Evolutionary conservation across 35 echinoderm and acorn worm species (phyloP).

Genomic region (Hemicentrotus pulcherrimus): DNA sequence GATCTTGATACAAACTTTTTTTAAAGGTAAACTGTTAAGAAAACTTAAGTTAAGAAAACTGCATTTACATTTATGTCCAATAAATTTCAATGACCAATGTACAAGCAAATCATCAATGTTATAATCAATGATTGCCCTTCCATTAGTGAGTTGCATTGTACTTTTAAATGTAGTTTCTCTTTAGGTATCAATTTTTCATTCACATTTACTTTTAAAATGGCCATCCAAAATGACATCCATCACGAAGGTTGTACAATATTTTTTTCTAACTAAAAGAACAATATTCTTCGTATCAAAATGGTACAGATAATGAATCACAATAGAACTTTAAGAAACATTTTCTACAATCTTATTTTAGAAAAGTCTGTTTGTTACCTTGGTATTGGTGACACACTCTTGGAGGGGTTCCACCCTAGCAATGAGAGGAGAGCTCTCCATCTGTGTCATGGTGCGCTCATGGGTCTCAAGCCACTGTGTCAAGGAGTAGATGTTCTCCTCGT

Average conservation of each 20-base stretch:
- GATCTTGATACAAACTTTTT: neutral
- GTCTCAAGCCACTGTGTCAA: slow-evolving; percentile 71
- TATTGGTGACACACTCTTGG: slow-evolving; percentile 57
- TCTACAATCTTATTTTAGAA: too few relatives aligned
- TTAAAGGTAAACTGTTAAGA: neutral
- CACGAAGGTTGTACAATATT: too few relatives aligned
- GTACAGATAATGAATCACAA: neutral
- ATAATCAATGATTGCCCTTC: too few relatives aligned
- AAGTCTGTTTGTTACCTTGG: slow-evolving; percentile 65
- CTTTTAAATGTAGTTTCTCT: too few relatives aligned
- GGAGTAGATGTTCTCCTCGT: slow-evolving; percentile 76
- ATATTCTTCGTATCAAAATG: neutral
- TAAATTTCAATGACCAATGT: too few relatives aligned
- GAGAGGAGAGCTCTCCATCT: slow-evolving; percentile 64
- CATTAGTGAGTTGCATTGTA: too few relatives aligned
- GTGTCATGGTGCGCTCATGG: slow-evolving; percentile 61
- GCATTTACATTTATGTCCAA: neutral
- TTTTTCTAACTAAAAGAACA: neutral
- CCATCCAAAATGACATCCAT: too few relatives aligned
- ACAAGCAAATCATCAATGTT: too few relatives aligned
- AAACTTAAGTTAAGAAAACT: neutral
- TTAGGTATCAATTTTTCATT: too few relatives aligned
- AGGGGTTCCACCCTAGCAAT: slow-evolving; percentile 73
- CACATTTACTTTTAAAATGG: too few relatives aligned
- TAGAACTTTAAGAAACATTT: too few relatives aligned